Evolutionary conservation across 2,113 vertebrate genomes (phyloP), one percentile per base, ranked within the genome.

Genomic region (Plecotus auritus): DNA sequence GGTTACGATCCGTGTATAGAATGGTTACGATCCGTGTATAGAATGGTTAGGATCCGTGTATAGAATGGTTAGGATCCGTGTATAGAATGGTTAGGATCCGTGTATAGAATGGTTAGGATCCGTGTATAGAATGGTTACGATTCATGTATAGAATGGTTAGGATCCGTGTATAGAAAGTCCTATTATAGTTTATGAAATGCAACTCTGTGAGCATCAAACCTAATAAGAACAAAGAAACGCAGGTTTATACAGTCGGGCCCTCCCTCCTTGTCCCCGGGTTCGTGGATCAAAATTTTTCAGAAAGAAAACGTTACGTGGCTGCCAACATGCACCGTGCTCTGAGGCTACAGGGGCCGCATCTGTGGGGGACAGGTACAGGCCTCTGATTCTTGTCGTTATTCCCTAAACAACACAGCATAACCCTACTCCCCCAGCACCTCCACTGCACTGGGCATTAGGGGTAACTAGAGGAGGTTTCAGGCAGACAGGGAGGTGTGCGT

Each of bases 301-400:
- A 59, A 17, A 54, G 23, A 49, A 17, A 16, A 54, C 4, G 49
- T 40, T 26, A 28, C 7, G 3, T 37, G 14, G 51, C 8, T 59
- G 51, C 77, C 5, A 51, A 14, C 13, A 1, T 5, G n/a, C 35
- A 28, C 77, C 12, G 2, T 1, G n/a, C 4, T 2, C 13, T 40
- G 1, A 28, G 51, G 51, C 35, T 0, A 1, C 14, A 26, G 13
- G 1, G 22, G 51, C 5, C 26, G 12, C 0, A 2, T 28, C 77
- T 17, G 23, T 17, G 16, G 51, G 0, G 23, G 40, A 17, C 51
- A 40, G 22, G 4, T 9, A 5, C 35, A 80, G 77, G 37, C 51
- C 22, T 16, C 16, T 45, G 9, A 17, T 28, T 23, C 77, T 59
- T 81, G n/a, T 81, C 23, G 2, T 54, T 35, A 17, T 40, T 17